Percentiles rank a stretch among this genome's conserved stretches.
Evolutionary conservation across 2,888 invertebrate species (phyloP).

Genomic region (Tachina lurida): DNA sequence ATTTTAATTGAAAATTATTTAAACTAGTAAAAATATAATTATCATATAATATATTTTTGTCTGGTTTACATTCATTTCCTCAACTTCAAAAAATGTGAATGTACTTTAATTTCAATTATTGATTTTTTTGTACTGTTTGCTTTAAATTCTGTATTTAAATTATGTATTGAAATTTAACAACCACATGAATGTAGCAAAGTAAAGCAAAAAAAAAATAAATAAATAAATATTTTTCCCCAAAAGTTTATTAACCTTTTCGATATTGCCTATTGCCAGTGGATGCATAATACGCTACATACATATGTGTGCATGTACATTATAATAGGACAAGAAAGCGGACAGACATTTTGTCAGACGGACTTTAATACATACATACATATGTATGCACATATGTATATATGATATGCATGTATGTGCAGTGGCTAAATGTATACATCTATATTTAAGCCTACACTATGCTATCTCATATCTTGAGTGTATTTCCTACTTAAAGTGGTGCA

Average conservation of each 20-base stretch:
- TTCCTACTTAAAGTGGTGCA: slow-evolving; percentile 45
- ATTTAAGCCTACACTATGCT: slow-evolving; percentile 11
- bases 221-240: slow-evolving; percentile 11
- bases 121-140: slow-evolving; percentile 43
- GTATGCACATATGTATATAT: too few species aligned
- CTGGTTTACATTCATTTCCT: background rate
- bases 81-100: slow-evolving; percentile 6
- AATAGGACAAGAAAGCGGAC: slow-evolving; percentile 19
- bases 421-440: slow-evolving; percentile 20
- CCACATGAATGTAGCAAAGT: slow-evolving; percentile 4
- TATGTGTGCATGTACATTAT: background rate
- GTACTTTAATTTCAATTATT: slow-evolving; percentile 33
- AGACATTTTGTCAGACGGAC: slow-evolving; percentile 27
- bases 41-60: background rate
- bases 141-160: slow-evolving; percentile 32
- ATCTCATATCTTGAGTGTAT: slow-evolving; percentile 12
- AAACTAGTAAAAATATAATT: too few species aligned
- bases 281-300: slow-evolving; percentile 29
- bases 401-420: slow-evolving; percentile 23
- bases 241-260: slow-evolving; percentile 65
- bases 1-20: too few species aligned
- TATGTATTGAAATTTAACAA: slow-evolving; percentile 15
- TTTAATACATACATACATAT: slow-evolving; percentile 4
- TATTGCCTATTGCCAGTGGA: slow-evolving; percentile 50
- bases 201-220: background rate